Evolutionary conservation across 2,888 invertebrate species (phyloP).

Genomic region (Mimachlamys varia): DNA sequence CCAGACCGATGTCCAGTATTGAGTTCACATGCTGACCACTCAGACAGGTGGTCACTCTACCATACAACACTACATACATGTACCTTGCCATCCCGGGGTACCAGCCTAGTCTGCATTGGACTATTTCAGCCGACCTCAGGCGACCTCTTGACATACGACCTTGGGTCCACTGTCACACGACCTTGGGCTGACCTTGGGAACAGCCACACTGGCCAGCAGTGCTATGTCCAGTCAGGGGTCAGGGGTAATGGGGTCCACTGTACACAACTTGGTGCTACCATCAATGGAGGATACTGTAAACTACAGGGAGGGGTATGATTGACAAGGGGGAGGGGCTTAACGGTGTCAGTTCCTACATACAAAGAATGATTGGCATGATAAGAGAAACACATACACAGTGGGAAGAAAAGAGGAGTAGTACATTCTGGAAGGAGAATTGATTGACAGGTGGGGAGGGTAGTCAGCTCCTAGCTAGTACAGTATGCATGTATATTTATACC

Average conservation of each 20-base stretch:
- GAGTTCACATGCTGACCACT: neutral
- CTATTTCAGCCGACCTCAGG: conserved; percentile 21
- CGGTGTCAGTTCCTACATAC: neutral
- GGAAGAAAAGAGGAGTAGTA: neutral
- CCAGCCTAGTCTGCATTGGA: conserved; percentile 15
- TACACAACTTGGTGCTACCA: neutral
- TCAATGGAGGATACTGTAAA: conserved; percentile 11
- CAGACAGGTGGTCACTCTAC: neutral
- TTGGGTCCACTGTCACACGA: neutral
- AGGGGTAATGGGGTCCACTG: conserved; percentile 29
- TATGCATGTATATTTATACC: no score
- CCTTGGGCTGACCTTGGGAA: neutral
- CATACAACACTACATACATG: neutral
- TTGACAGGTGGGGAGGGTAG: neutral
- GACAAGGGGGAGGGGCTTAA: neutral
- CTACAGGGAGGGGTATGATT: conserved; percentile 24
- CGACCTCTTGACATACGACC: conserved; percentile 28
- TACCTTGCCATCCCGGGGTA: conserved; percentile 20
- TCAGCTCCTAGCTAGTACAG: no score
- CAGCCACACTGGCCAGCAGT: neutral
- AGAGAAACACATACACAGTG: neutral
- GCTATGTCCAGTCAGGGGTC: neutral
- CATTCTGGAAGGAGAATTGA: neutral
- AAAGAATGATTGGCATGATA: neutral
- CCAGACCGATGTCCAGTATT: neutral